These are phyloP conservation scores for Eristalis pertinax DNA, from an alignment of 2,888 invertebrate genomes.

Conservation along the genomic window DNA sequence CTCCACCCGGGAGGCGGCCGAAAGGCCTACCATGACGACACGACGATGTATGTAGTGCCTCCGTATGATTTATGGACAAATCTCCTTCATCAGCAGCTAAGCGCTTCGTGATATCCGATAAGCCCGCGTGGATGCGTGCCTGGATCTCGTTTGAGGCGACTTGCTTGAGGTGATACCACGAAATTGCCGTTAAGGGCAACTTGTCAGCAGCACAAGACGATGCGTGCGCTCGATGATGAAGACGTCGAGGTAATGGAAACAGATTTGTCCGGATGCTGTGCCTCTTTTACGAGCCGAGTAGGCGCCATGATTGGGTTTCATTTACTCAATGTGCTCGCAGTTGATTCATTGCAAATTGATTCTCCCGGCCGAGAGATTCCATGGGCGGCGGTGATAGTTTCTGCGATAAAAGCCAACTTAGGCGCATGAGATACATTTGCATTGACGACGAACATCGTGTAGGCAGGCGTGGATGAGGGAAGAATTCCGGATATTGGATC, in stretches of 20 bases:
- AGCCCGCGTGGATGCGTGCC: background rate
- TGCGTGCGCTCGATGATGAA: background rate
- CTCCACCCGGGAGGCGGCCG: background rate
- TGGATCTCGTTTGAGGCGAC: background rate
- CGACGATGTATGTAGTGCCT: background rate
- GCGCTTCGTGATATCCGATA: background rate
- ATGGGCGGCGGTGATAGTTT: background rate
- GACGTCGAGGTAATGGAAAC: background rate
- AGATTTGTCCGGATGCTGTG: background rate
- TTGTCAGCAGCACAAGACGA: background rate
- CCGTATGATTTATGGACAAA: background rate
- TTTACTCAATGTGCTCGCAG: background rate
- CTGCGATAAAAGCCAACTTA: background rate
- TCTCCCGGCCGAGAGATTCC: background rate
- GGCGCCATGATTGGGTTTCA: background rate
- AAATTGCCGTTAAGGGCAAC: background rate
- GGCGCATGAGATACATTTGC: background rate
- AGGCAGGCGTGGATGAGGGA: background rate
- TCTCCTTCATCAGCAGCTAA: background rate
- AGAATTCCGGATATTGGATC: background rate
- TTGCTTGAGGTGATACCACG: background rate
- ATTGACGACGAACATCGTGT: background rate
- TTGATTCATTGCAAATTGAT: conserved; percentile 1
- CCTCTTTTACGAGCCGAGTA: background rate
- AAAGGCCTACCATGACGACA: background rate